Evolutionary conservation across 92 coral and sea anemone genomes (phyloP).

Genomic region (Heliopora coerulea): DNA sequence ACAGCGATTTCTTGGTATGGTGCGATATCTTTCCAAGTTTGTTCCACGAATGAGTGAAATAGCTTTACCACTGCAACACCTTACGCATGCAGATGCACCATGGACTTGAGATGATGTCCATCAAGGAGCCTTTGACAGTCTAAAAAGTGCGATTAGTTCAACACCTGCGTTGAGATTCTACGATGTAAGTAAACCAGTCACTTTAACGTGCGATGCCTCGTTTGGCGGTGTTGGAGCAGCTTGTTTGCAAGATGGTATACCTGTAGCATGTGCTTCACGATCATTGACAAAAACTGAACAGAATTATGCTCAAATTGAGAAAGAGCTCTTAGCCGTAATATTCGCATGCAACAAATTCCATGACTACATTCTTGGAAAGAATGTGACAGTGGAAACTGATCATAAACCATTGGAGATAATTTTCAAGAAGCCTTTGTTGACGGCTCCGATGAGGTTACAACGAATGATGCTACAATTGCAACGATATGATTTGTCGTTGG

Average conservation of each 20-base stretch:
- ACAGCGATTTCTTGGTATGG: conserved; percentile 46
- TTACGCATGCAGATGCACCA: conserved; percentile 17
- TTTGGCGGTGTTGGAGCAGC: conserved; percentile 39
- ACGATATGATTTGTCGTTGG: conserved; percentile 41
- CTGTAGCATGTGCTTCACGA: conserved; percentile 48
- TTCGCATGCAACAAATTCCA: conserved; percentile 46
- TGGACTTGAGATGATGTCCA: too few species aligned
- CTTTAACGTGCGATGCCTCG: conserved; percentile 45
- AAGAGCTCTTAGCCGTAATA: conserved; percentile 46
- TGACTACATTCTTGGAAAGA: conserved; percentile 44
- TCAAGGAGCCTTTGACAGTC: conserved; percentile 17
- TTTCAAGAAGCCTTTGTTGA: conserved; percentile 41
- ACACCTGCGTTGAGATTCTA: conserved; percentile 42
- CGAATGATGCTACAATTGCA: conserved; percentile 50
- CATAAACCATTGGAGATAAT: conserved; percentile 46
- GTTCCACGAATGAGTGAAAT: conserved; percentile 38
- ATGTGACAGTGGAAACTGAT: conserved; percentile 29
- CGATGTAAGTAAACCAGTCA: conserved; percentile 37
- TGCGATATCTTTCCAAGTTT: conserved; percentile 40
- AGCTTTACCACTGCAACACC: conserved; percentile 36
- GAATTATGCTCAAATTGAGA: conserved; percentile 44
- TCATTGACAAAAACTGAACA: conserved; percentile 35
- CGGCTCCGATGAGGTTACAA: conserved; percentile 51
- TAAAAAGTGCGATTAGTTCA: conserved; percentile 31
- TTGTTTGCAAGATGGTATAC: conserved; percentile 42